Conservation (phyloP, 1,140 invertebrate species). For the Monochamus saltuarius region DNA sequence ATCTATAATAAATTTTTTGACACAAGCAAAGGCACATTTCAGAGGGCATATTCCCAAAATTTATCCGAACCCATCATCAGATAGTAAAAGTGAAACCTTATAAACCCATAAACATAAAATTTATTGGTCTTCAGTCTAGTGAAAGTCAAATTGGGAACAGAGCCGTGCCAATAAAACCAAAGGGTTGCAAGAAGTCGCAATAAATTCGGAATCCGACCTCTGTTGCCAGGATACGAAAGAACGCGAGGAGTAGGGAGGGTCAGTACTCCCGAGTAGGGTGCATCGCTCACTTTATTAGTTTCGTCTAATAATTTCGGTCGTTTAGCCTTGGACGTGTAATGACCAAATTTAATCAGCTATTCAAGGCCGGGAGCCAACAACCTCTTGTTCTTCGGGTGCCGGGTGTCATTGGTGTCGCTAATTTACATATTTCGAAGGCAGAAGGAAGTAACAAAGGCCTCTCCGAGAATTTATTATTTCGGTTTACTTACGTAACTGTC, state of each 20-base stretch:
- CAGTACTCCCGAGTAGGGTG: constrained; percentile 13
- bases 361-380: constrained; percentile 18
- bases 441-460: constrained; percentile 9
- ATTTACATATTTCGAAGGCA: constrained; percentile 13
- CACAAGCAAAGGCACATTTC: too few species aligned
- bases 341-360: constrained; percentile 15
- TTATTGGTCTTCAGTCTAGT: too few species aligned
- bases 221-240: constrained; percentile 12
- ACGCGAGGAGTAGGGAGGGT: not conserved
- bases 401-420: constrained; percentile 8
- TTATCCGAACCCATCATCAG: too few species aligned
- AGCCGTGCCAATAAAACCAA: too few species aligned
- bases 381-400: constrained; percentile 8
- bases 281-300: constrained; percentile 11
- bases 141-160: too few species aligned
- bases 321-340: constrained; percentile 12
- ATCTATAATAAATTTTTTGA: too few species aligned
- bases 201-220: not conserved
- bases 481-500: too few species aligned
- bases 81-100: too few species aligned
- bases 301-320: constrained; percentile 7
- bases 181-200: too few species aligned
- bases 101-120: too few species aligned
- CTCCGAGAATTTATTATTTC: constrained; percentile 3
- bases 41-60: too few species aligned